Evolutionary conservation across 2,113 vertebrate species (phyloP), one percentile per base, ranked within the genome.

Genomic region (Amazona vittata): DNA sequence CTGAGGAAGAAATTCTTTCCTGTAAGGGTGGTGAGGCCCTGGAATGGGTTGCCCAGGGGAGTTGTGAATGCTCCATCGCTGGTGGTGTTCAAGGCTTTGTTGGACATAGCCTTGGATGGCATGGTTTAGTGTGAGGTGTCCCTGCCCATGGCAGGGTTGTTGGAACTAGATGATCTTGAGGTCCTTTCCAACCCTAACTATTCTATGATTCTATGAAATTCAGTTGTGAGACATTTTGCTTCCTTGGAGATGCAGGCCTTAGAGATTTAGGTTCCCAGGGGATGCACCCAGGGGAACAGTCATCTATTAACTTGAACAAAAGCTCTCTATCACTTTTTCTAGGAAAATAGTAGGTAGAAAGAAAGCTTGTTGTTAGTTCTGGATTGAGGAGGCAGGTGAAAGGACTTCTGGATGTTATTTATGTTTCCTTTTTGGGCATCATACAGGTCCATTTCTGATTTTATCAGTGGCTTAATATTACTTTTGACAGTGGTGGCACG

Each of bases 241-340:
- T 90, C 84, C 80, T 80, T 55, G 43, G 90, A 95, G 87, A 83
- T 80, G 46, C 35, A 70, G 50, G n/a, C 94, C 78, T 84, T n/a
- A 52, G 85, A 86, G 83, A 84, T 86, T 86, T 71, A 92, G 83
- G 89, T 63, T 47, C 89, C 83, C 20, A 37, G 86, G 60, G 89
- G 62, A 87, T 81, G 83, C 73, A 91, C 9, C 55, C 60, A 75
- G 50, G 65, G 60, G 60, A 95, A 71, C 76, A 80, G 80, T 24
- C 60, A 86, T 60, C 86, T 94, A 83, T 86, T 93, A 86, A 43
- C 83, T 94, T 89, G 78, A 86, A 68, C 80, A 84, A 64, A 52
- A 83, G 62, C 69, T 90, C 69, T 86, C 68, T 28, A 74, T 93
- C 76, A 62, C 83, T 89, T 87, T 52, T 95, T 50, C 76, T 73